These are phyloP conservation scores for Phocoena sinus DNA, from an alignment of 2,113 vertebrate species.

Conservation along the genomic window DNA sequence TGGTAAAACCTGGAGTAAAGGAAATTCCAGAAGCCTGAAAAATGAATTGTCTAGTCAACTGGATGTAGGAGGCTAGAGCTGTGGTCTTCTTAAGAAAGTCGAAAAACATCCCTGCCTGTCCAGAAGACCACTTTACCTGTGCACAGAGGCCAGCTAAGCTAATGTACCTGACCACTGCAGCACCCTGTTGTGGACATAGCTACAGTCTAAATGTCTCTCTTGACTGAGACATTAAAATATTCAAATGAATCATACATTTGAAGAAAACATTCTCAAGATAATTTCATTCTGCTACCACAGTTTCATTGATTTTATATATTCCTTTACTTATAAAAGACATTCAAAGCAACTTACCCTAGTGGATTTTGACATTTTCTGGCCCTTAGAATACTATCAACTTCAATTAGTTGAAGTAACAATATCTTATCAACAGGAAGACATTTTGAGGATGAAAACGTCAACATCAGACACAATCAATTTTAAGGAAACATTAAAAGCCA, in stretches of 20 bases:
- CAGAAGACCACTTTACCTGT: neutral
- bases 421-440: constrained; percentile 53
- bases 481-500: constrained; percentile 34
- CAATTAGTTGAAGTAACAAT: constrained; percentile 57
- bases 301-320: constrained; percentile 58
- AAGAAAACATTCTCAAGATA: constrained; percentile 39
- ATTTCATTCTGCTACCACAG: constrained; percentile 55
- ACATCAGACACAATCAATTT: neutral
- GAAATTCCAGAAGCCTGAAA: neutral
- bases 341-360: constrained; percentile 58
- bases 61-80: neutral
- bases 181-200: neutral
- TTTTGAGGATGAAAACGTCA: constrained; percentile 47
- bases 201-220: neutral
- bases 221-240: constrained; percentile 36
- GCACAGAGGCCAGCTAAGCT: too few relatives aligned
- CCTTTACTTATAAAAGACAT: constrained; percentile 56
- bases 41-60: neutral
- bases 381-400: constrained; percentile 42
- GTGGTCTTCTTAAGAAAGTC: neutral
- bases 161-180: neutral
- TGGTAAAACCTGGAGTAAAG: neutral
- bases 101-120: neutral
- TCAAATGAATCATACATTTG: constrained; percentile 57
- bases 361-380: constrained; percentile 64